A percentile compares a stretch with the other conserved stretches of the same genome.
Conservation (phyloP, 2,888 invertebrate species). For the Philaethria dido region DNA sequence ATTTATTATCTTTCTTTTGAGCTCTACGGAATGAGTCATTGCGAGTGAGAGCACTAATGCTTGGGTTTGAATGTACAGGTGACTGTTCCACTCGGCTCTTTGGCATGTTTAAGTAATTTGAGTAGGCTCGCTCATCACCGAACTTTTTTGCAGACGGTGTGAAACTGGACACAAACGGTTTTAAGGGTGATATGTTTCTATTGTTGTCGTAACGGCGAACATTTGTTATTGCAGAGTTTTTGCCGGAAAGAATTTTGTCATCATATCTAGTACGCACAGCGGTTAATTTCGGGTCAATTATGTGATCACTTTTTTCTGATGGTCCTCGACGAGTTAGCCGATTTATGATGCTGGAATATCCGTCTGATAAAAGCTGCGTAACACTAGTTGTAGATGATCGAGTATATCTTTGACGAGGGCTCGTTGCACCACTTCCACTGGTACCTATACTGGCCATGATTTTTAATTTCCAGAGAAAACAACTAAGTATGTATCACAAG, state of each 20-base stretch:
- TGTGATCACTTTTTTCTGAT: slow-evolving; percentile 86
- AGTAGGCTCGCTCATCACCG: slow-evolving; percentile 71
- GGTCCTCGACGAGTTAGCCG: slow-evolving; percentile 91
- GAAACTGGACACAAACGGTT: slow-evolving; percentile 62
- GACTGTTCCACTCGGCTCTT: slow-evolving; percentile 72
- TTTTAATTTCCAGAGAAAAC: slow-evolving; percentile 40
- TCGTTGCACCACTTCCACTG: slow-evolving; percentile 69
- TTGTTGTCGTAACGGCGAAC: slow-evolving; percentile 76
- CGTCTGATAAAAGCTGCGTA: slow-evolving; percentile 93
- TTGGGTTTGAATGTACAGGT: slow-evolving; percentile 69
- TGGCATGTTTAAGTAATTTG: slow-evolving; percentile 68
- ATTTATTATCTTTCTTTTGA: slow-evolving; percentile 73
- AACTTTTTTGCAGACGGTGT: slow-evolving; percentile 62
- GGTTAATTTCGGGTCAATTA: slow-evolving; percentile 64
- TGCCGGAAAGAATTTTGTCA: slow-evolving; percentile 68
- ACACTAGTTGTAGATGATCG: slow-evolving; percentile 92
- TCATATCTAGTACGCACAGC: slow-evolving; percentile 69
- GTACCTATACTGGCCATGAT: slow-evolving; percentile 69
- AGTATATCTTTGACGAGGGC: slow-evolving; percentile 88
- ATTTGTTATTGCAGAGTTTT: slow-evolving; percentile 66
- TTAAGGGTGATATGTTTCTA: slow-evolving; percentile 72
- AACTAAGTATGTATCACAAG: slow-evolving; percentile 70
- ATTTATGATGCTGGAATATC: slow-evolving; percentile 93
- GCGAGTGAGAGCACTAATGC: slow-evolving; percentile 68
- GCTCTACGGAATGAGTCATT: slow-evolving; percentile 80